A percentile compares a stretch with the other conserved stretches of the same genome.
phyloP scores from a whole-genome alignment of 2,888 invertebrate genomes.

The Herminia tarsipennalis region DNA sequence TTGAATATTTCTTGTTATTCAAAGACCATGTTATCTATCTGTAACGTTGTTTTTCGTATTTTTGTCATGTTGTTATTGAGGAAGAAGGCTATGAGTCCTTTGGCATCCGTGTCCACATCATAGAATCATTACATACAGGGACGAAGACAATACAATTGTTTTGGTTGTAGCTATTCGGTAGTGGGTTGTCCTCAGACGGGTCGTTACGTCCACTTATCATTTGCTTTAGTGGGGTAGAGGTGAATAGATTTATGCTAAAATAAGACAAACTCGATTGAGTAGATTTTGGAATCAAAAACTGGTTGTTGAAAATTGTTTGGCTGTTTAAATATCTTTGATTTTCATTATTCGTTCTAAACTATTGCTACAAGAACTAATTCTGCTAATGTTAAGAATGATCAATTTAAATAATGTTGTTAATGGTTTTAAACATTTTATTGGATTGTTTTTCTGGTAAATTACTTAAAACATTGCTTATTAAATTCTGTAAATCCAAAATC shows the following conservation, averaged over 20 bases:
- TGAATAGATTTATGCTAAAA: constrained; percentile 28
- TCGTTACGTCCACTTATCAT: constrained; percentile 43
- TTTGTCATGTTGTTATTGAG: not conserved
- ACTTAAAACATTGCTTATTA: too few species aligned
- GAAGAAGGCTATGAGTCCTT: constrained; percentile 14
- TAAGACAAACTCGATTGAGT: constrained; percentile 28
- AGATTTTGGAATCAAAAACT: too few species aligned
- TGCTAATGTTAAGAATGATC: too few species aligned
- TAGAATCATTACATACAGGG: constrained; percentile 73
- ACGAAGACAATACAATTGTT: constrained; percentile 78
- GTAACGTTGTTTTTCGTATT: not conserved
- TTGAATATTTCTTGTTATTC: not conserved
- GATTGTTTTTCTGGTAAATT: too few species aligned
- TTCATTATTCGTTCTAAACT: too few species aligned
- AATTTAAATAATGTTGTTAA: too few species aligned
- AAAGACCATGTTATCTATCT: too few species aligned
- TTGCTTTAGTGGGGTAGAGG: constrained; percentile 39
- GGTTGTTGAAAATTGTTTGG: too few species aligned
- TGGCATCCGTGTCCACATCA: constrained; percentile 64
- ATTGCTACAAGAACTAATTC: too few species aligned
- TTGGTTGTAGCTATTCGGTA: constrained; percentile 42
- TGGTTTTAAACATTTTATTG: too few species aligned
- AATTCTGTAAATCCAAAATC: constrained; percentile 14
- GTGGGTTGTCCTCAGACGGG: constrained; percentile 34
- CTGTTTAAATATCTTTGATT: not conserved